phyloP scores from a whole-genome alignment of 2,797 vertebrate species.

The Coluber constrictor region DNA sequence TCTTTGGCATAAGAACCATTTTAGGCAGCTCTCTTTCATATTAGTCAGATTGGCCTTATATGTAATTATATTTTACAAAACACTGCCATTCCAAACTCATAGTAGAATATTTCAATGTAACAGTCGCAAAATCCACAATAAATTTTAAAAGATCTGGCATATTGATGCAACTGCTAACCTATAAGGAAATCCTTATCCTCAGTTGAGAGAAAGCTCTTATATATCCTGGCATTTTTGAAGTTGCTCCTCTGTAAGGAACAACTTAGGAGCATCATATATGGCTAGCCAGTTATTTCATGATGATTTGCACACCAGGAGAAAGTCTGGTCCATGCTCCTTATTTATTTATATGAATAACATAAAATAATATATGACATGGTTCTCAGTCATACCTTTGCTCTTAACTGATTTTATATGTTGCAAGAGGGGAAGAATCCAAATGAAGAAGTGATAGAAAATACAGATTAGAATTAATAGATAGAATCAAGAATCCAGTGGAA shows the following conservation, averaged over 20 bases:
- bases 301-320: not conserved
- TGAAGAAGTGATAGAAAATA: not conserved
- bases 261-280: not conserved
- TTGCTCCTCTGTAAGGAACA: not conserved
- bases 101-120: not conserved
- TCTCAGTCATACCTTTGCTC: not conserved
- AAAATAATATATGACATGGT: not conserved
- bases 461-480: not conserved
- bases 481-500: not conserved
- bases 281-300: not conserved
- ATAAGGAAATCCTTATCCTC: not conserved
- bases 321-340: not conserved
- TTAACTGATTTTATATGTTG: not conserved
- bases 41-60: no score
- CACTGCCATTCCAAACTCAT: not conserved
- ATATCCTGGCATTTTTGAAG: not conserved
- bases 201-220: not conserved
- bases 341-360: not conserved
- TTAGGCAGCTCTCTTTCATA: not conserved
- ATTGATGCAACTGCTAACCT: not conserved
- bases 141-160: not conserved
- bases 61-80: not conserved
- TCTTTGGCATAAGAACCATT: not conserved
- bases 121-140: not conserved
- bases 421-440: not conserved